Conservation (phyloP, 2,113 vertebrate species). For the Ahaetulla prasina region DNA sequence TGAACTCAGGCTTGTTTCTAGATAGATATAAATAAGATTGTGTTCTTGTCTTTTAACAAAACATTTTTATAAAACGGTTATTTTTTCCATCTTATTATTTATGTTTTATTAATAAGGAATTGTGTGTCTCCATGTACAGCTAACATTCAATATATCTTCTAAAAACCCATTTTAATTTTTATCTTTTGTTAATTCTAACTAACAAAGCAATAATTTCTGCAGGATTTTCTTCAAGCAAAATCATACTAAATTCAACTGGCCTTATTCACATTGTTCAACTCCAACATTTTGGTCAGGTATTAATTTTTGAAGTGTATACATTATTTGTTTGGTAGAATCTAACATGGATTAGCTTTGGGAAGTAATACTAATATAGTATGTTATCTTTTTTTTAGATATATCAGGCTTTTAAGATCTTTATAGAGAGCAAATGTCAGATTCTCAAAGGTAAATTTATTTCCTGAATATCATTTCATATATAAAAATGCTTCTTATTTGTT, state of each 20-base stretch:
- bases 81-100: not conserved
- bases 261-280: constrained; percentile 83
- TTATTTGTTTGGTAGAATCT: not conserved
- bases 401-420: constrained; percentile 87
- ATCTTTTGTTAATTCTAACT: constrained; percentile 30
- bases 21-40: not conserved
- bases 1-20: not conserved
- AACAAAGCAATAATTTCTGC: constrained; percentile 43
- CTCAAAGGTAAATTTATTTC: constrained; percentile 74
- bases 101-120: not conserved
- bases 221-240: constrained; percentile 82
- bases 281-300: constrained; percentile 87
- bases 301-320: constrained; percentile 15
- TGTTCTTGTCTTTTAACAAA: not conserved
- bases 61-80: not conserved
- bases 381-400: constrained; percentile 77
- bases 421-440: constrained; percentile 81
- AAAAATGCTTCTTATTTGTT: not conserved
- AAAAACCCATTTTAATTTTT: not conserved
- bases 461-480: constrained; percentile 7
- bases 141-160: not conserved
- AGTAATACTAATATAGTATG: constrained; percentile 6
- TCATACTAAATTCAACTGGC: constrained; percentile 79
- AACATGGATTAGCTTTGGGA: not conserved
- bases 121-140: not conserved